Evolutionary conservation across 2,888 invertebrate species (phyloP), one percentile per base, ranked within the genome.

Genomic region (Vanessa cardui): DNA sequence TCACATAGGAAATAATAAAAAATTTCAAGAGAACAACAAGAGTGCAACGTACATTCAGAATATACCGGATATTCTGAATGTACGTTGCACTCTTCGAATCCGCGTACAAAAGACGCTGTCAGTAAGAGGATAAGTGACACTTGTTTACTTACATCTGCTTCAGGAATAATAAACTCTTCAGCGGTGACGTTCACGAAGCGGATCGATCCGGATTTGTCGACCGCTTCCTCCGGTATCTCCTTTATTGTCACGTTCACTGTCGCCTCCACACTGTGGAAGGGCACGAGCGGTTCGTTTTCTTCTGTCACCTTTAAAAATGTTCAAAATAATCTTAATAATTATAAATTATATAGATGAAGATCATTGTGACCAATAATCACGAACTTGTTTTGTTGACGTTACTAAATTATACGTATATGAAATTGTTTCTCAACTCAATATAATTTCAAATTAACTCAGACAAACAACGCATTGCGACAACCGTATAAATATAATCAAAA

Each of bases 131-230:
- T 56, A 56, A 56, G 56, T 56, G 56, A 66, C 50, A 47, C 66
- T 64, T 59, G 44, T 58, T 44, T 68, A 88, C 89, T 90, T 77
- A 94, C 93, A 77, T 89, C 87, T 50, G 84, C 82, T 68, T 93
- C 91, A 7, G 94, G 93, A 64, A 94, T 92, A 58, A 99, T 95
- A 83, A 99, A 98, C 70, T 98, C 95, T 80, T 98, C 98, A 58
- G 97, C 97, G 5, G 95, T 96, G 21, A 96, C 94, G 64, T 97
- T 97, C 49, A 94, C 87, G 78, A 98, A 95, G 20, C 99, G 94
- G 63, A 99, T 95, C 0, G 99, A 99, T 0, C 99, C 99, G 1
- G 98, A 98, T 83, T 96, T 98, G 70, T 95, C 94, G 0, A 99
- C 98, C 0, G 98, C 99, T 82, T 98, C 98, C 81, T 98, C 97